Evolutionary conservation across 2,888 invertebrate species (phyloP).

Genomic region (Nezara viridula): DNA sequence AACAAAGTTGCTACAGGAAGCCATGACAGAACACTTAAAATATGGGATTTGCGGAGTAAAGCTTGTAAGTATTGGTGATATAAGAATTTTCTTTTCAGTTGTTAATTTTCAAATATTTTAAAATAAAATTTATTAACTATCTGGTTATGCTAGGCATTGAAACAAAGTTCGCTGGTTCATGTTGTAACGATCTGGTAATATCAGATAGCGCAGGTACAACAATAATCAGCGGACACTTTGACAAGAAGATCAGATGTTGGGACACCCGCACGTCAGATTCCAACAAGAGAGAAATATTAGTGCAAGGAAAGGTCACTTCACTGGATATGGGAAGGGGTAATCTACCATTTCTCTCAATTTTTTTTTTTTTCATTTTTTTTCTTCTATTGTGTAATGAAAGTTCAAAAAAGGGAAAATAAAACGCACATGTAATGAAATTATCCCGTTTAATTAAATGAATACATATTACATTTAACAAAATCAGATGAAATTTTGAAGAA

Average conservation of each 20-base stretch:
- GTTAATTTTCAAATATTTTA: neutral
- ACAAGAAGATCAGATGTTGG: conserved; percentile 97
- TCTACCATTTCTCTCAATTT: conserved; percentile 52
- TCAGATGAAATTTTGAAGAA: conserved; percentile 25
- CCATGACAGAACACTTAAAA: conserved; percentile 96
- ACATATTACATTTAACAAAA: conserved; percentile 7
- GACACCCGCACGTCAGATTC: conserved; percentile 85
- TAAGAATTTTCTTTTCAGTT: neutral
- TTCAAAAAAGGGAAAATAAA: conserved; percentile 42
- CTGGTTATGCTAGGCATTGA: conserved; percentile 78
- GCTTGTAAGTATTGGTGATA: conserved; percentile 78
- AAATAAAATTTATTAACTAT: neutral
- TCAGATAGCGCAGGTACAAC: conserved; percentile 88
- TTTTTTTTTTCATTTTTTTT: conserved; percentile 19
- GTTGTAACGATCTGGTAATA: conserved; percentile 96
- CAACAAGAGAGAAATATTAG: conserved; percentile 80
- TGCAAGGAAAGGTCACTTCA: conserved; percentile 96
- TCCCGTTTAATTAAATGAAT: conserved; percentile 1
- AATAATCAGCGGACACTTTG: conserved; percentile 97
- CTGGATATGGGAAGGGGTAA: conserved; percentile 92
- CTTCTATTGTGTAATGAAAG: neutral
- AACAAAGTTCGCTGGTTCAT: conserved; percentile 96
- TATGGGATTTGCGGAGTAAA: conserved; percentile 96
- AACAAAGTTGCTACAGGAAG: conserved; percentile 97
- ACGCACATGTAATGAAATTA: conserved; percentile 53